Base-by-base conservation (phyloP, 2,888 invertebrate genomes). In the Entomobrya proxima region DNA sequence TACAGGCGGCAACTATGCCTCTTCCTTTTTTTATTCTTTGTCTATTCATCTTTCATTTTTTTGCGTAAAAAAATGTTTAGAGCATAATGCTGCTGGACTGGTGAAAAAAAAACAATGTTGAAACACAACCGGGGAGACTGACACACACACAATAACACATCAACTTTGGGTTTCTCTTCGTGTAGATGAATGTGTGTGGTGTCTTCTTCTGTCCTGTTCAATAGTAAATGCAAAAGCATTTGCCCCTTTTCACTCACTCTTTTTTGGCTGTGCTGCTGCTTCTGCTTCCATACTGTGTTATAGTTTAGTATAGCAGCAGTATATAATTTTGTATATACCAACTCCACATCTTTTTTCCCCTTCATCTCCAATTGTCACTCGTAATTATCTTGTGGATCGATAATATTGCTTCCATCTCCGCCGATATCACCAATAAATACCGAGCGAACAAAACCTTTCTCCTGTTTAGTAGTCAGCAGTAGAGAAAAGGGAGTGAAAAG, bases 361-460 rank as follows among this genome's bases (percentile, higher is more conserved):
- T 88, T 87, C 87, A 89, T 89, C 89, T 89, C 89, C 88, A 86
- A 89, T 89, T 89, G 89, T 90, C 90, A 89, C 88, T 89, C 89
- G 88, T 90, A 90, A 90, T 90, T 90, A 90, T 88, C 87, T 86
- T 88, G 79, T 87, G 86, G 88, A 89, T 90, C 89, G 88, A 89
- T 89, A 89, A 35, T 88, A 89, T 89, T 89, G 88, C 86, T 88
- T 87, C 89, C 88, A 88, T 89, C 88, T 88, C 89, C 88, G 87
- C 89, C 88, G 88, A 88, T 88, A 88, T 88, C 87, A 86, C 88
- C 89, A 86, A 87, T 88, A 83, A 76, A 58, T 55, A 58, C 40
- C 30, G 64, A 30, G 32, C 47, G 47, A 47, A 15, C 15, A 47
- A 47, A 69, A 69, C 69, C 35, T 18, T 21, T 40, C 74, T 80